Base-by-base conservation (phyloP, 2,888 invertebrate species). In the Tiliacea citrago region DNA sequence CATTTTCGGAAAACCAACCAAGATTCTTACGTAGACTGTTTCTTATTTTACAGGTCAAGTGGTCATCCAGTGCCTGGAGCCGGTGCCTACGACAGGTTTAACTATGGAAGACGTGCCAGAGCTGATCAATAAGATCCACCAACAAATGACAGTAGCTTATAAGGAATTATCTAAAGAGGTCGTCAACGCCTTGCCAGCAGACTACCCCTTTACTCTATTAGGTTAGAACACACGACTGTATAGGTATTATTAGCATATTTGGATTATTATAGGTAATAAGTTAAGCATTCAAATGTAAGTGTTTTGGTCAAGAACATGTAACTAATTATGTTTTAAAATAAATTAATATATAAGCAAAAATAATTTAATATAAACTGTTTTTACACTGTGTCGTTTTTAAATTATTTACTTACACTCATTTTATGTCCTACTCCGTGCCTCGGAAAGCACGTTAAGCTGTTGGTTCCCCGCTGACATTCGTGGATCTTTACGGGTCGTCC, bases 51-150 rank as follows among this genome's bases (percentile, higher is more conserved):
- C 91, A 97, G 97, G 97, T 68, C 96, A 95, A 78, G 93, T 97
- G n/a, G 90, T 97, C 47, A 94, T 97, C 49, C 95, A 96, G 80
- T 95, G 96, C 68, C 88, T 97, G 70, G 96, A 97, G 66, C 96
- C 97, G 1, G 92, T 97, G 53, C 91, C 96, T 5, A 97, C 97
- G 0, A 87, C 87, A 45, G 96, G 96, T 7, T 89, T 97, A 10
- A 93, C 93, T 0, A 86, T 90, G 70, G 93, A 95, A 0, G 97
- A 97, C 79, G 91, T 97, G 1, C 95, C 96, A 0, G 93, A 94
- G 24, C 92, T 97, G 29, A 94, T 95, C 51, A 90, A 93, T 39
- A 92, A 91, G 49, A 93, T 96, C 0, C 94, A 94, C 61, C 90
- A 92, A 13, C 88, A 91, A 71, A 97, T 97, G 97, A 90, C 93